Base-by-base conservation (phyloP, 1,140 invertebrate genomes). In the Cotesia glomerata region DNA sequence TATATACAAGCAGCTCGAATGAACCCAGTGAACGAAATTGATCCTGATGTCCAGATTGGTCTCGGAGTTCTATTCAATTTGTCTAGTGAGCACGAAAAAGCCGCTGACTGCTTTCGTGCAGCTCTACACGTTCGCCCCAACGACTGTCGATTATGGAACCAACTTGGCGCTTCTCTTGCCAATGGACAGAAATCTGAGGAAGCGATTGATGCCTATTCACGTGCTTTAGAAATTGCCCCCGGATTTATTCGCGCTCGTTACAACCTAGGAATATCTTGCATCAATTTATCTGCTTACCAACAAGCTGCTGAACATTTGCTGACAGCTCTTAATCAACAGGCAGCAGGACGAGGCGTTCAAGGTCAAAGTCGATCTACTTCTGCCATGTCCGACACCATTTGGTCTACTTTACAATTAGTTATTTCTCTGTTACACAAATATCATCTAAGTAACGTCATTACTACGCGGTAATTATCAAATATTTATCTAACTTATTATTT, bases 231-330 rank as follows among this genome's bases (percentile, higher is more conserved):
- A 82, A 87, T 99, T 34, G 93, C 95, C 65, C 98, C 98, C 3
- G 97, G 98, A 13, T 99, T 98, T 84, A 98, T 99, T 74, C 90
- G 98, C 65, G 97, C 97, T 16, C 90, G 98, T 76, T 99, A 98
- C 81, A 99, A 99, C 88, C 92, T 99, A 66, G 98, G 97, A 7
- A 98, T 99, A 62, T 95, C 96, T 68, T 99, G 98, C 83, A 95
- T 99, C 82, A 98, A 99, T 88, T 90, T 99, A n/a, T 93, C 93
- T 78, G 95, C 95, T 32, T 94, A 98, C 80, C 95, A 91, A 80
- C 95, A 99, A 90, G 97, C 98, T 8, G 95, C 94, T 45, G 97
- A 98, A 86, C 98, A 99, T 87, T 94, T 99, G 76, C 81, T 99
- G 26, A 92, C 92, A 13, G 97, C 97, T 0, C 88, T 99, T 7